Conservation (phyloP, 2,797 vertebrate genomes). For the Sebastes matsubarae region DNA sequence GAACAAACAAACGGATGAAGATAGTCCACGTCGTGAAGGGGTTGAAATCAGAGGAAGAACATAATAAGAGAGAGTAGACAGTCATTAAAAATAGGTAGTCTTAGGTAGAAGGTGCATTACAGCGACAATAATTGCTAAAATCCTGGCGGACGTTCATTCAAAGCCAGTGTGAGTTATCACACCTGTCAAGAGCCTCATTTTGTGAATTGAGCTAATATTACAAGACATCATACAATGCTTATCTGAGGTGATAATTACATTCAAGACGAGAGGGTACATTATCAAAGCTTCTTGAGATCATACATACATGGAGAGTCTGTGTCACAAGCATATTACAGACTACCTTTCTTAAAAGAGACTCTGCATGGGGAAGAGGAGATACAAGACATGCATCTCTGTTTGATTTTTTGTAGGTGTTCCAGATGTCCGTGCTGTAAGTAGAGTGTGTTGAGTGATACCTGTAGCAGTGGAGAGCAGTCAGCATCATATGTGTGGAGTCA, state of each 20-base stretch:
- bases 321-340: background rate
- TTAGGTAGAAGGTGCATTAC: background rate
- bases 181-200: background rate
- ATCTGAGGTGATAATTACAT: background rate
- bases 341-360: background rate
- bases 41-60: background rate
- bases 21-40: background rate
- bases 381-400: background rate
- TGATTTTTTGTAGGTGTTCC: background rate
- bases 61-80: background rate
- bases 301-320: background rate
- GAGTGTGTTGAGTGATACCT: conserved; percentile 73
- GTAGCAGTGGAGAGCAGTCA: conserved; percentile 91
- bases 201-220: background rate
- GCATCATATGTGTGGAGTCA: conserved; percentile 99
- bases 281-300: background rate
- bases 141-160: background rate
- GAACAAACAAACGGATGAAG: background rate
- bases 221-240: background rate
- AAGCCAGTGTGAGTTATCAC: background rate
- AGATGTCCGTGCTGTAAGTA: background rate
- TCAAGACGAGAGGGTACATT: background rate
- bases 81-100: background rate
- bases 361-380: background rate
- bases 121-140: background rate